Evolutionary conservation across 2,888 invertebrate species (phyloP).

Genomic region (Andrena minutula): DNA sequence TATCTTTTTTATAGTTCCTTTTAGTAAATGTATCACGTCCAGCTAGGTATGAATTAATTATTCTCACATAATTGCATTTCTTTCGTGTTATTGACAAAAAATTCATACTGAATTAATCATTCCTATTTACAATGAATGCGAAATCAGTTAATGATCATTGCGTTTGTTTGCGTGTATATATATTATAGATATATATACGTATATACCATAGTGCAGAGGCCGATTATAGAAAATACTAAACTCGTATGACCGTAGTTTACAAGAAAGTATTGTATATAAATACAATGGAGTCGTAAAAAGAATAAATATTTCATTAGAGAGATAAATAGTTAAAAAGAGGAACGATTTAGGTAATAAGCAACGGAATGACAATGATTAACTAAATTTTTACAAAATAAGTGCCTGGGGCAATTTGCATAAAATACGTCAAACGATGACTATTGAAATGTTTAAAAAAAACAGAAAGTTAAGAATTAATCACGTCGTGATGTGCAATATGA

Average conservation of each 20-base stretch:
- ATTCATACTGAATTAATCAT: slow-evolving; percentile 36
- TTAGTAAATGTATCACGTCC: slow-evolving; percentile 38
- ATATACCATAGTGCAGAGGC: slow-evolving; percentile 35
- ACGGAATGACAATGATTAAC: slow-evolving; percentile 63
- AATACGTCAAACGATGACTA: slow-evolving; percentile 55
- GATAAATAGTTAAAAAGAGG: slow-evolving; percentile 40
- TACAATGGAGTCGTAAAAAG: slow-evolving; percentile 43
- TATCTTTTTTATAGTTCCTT: slow-evolving; percentile 60
- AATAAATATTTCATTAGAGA: slow-evolving; percentile 54
- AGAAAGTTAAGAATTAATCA: slow-evolving; percentile 38
- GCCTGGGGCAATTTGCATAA: slow-evolving; percentile 71
- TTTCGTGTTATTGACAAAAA: slow-evolving; percentile 35
- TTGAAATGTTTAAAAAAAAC: slow-evolving; percentile 45
- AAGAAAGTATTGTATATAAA: slow-evolving; percentile 42
- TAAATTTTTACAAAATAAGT: slow-evolving; percentile 69
- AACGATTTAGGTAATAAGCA: slow-evolving; percentile 57
- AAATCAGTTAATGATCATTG: slow-evolving; percentile 24
- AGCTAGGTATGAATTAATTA: slow-evolving; percentile 41
- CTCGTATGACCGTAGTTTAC: slow-evolving; percentile 38
- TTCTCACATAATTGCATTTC: slow-evolving; percentile 36
- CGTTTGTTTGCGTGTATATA: slow-evolving; percentile 36
- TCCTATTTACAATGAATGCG: slow-evolving; percentile 27
- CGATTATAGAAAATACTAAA: slow-evolving; percentile 32
- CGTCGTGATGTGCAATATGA: slow-evolving; percentile 58
- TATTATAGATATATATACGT: no score